Evolutionary conservation across 2,888 invertebrate genomes (phyloP).

Genomic region (Opisthograptis luteolata): DNA sequence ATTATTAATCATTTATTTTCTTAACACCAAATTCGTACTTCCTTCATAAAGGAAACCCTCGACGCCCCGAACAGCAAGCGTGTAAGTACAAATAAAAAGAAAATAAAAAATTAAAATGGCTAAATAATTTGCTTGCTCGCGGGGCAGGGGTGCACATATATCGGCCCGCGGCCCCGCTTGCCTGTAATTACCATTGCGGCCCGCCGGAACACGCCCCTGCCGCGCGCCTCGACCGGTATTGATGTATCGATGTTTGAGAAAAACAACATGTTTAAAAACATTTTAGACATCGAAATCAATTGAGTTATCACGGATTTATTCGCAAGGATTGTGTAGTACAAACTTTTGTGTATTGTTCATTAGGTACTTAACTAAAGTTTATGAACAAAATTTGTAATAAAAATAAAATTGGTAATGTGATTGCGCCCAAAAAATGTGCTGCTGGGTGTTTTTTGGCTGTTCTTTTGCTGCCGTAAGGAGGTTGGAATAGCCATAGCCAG

Average conservation of each 20-base stretch:
- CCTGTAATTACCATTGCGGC: conserved; percentile 72
- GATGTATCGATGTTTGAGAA: conserved; percentile 71
- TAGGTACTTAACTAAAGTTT: too few relatives aligned
- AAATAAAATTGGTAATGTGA: too few relatives aligned
- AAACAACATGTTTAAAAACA: conserved; percentile 52
- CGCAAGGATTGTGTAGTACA: neutral
- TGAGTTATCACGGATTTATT: conserved; percentile 37
- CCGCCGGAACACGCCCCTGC: conserved; percentile 65
- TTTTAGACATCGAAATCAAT: conserved; percentile 45
- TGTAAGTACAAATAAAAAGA: conserved; percentile 68
- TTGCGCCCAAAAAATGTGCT: too few relatives aligned
- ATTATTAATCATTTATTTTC: conserved; percentile 34
- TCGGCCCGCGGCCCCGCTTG: conserved; percentile 65
- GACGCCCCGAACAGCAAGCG: conserved; percentile 48
- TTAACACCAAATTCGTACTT: conserved; percentile 25
- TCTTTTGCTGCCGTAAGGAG: too few relatives aligned
- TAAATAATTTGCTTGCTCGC: conserved; percentile 74
- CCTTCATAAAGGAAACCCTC: conserved; percentile 31
- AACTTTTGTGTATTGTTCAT: too few relatives aligned
- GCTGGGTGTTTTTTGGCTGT: too few relatives aligned
- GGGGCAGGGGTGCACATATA: conserved; percentile 60
- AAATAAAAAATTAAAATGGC: conserved; percentile 70
- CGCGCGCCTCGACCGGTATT: conserved; percentile 56
- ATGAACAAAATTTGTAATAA: too few relatives aligned
- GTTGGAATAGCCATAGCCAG: too few relatives aligned